Conservation (phyloP, 2,113 vertebrate species). For the Platysteira castanea region DNA sequence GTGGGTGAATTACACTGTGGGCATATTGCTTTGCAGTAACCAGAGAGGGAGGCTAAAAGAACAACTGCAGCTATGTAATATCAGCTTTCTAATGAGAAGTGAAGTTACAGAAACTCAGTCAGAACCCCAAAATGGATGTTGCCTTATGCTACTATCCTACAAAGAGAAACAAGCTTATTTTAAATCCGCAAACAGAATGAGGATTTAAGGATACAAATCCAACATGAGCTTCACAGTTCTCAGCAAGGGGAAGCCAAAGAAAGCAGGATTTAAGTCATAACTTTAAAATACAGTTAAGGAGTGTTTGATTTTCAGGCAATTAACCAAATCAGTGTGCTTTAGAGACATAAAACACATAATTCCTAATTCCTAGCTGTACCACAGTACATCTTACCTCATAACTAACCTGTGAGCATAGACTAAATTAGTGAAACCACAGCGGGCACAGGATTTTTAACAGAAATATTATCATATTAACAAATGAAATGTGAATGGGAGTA, state of each 20-base stretch:
- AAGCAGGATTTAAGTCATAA: not conserved
- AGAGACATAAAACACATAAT: not conserved
- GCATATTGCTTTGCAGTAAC: not conserved
- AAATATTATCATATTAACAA: not conserved
- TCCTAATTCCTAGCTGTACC: not conserved
- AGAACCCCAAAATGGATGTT: not conserved
- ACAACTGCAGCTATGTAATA: not conserved
- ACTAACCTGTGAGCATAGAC: not conserved
- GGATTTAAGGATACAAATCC: not conserved
- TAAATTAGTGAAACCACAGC: not conserved
- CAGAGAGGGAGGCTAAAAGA: not conserved
- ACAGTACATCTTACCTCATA: not conserved
- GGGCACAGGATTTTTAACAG: accelerated
- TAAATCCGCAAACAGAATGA: not conserved
- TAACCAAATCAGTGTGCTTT: not conserved
- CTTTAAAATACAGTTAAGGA: not conserved
- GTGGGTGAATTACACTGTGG: not conserved
- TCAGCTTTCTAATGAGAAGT: not conserved
- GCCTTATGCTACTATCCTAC: not conserved
- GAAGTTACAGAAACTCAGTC: not conserved
- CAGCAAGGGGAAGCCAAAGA: not conserved
- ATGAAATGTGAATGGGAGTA: not conserved
- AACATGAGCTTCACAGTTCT: not conserved
- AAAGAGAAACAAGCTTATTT: not conserved
- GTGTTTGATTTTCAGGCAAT: not conserved